Evolutionary conservation across 2,797 vertebrate genomes (phyloP).

Genomic region (Oryzias dopingdopingensis): DNA sequence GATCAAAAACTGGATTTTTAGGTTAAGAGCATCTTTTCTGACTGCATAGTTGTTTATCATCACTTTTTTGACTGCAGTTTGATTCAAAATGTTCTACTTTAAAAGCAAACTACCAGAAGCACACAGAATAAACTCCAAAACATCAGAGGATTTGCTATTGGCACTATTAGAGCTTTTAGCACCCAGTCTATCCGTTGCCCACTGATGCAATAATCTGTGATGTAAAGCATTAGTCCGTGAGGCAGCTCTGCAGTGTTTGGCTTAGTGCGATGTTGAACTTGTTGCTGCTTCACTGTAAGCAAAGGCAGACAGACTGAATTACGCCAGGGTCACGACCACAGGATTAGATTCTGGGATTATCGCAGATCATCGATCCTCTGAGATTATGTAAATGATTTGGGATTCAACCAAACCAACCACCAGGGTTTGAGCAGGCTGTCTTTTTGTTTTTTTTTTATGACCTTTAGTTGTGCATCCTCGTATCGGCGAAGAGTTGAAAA

Average conservation of each 20-base stretch:
- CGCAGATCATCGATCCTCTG: slow-evolving; percentile 56
- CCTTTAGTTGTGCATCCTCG: neutral
- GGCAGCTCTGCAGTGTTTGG: slow-evolving; percentile 30
- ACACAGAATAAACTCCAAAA: slow-evolving; percentile 39
- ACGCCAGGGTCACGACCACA: slow-evolving; percentile 56
- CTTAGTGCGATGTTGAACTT: slow-evolving; percentile 9
- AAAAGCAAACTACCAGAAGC: slow-evolving; percentile 32
- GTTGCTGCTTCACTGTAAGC: slow-evolving; percentile 40
- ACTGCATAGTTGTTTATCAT: slow-evolving; percentile 44
- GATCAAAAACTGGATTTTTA: slow-evolving; percentile 50
- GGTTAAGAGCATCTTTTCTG: slow-evolving; percentile 62
- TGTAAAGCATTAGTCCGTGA: slow-evolving; percentile 44
- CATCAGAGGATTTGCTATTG: slow-evolving; percentile 47
- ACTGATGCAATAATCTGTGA: slow-evolving; percentile 57
- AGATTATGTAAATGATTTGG: slow-evolving; percentile 41
- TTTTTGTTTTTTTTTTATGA: slow-evolving; percentile 18
- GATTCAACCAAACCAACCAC: slow-evolving; percentile 14
- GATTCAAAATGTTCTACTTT: slow-evolving; percentile 16
- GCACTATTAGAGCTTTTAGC: slow-evolving; percentile 51
- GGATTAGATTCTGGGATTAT: slow-evolving; percentile 71
- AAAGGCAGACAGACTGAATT: slow-evolving; percentile 64
- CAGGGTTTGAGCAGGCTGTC: slow-evolving; percentile 15
- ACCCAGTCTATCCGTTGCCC: slow-evolving; percentile 51
- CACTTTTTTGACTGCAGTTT: slow-evolving; percentile 39
- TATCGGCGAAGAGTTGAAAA: slow-evolving; percentile 1